Percentiles rank a stretch among this genome's conserved stretches.
Evolutionary conservation across 2,797 vertebrate species (phyloP).

Genomic region (Sternotherus odoratus): DNA sequence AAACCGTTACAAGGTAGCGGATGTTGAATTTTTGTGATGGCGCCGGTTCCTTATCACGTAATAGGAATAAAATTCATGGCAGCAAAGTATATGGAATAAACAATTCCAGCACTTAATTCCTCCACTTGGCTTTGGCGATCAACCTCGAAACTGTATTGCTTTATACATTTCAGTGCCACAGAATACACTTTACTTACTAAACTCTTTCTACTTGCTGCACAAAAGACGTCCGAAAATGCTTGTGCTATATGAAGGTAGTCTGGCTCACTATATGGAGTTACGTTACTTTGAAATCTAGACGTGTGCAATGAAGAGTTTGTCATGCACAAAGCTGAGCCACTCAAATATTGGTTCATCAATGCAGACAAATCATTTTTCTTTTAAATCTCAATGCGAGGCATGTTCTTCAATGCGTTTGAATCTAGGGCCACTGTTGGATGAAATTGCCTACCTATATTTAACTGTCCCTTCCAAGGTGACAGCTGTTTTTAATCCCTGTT

Average conservation of each 20-base stretch:
- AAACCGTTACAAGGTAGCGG: not conserved
- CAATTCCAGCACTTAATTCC: not conserved
- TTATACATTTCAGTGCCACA: not conserved
- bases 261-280: fast-evolving
- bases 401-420: conserved; percentile 12
- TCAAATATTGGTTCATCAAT: not conserved
- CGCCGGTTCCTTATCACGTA: not conserved
- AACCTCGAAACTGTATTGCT: not conserved
- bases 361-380: not conserved
- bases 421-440: not conserved
- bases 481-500: conserved; percentile 40
- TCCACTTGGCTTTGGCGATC: not conserved
- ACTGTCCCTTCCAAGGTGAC: conserved; percentile 28
- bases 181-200: conserved; percentile 6
- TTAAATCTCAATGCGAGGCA: not conserved
- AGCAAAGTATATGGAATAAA: not conserved
- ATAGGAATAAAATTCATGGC: not conserved
- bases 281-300: not conserved
- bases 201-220: not conserved
- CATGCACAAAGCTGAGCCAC: not conserved
- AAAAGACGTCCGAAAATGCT: not conserved
- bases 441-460: conserved; percentile 24
- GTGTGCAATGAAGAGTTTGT: not conserved
- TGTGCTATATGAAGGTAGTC: not conserved
- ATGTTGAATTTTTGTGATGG: not conserved